phyloP scores from a whole-genome alignment of 2,113 vertebrate genomes.

The Erpornis zantholeuca region DNA sequence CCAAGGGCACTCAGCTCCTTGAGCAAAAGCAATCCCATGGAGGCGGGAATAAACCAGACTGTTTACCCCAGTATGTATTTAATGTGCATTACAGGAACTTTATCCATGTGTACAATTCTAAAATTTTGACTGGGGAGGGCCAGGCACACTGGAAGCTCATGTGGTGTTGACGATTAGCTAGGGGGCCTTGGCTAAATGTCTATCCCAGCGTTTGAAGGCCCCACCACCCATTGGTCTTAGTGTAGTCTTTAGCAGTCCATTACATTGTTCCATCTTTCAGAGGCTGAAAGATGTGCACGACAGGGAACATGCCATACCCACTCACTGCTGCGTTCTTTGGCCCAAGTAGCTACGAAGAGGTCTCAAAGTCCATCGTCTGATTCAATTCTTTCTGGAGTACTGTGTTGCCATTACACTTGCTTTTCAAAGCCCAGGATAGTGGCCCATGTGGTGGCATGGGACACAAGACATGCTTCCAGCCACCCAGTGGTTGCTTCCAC shows the following conservation, averaged over 20 bases:
- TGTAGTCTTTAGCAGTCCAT: background rate
- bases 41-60: background rate
- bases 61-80: background rate
- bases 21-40: background rate
- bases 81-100: accelerated
- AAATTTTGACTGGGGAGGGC: background rate
- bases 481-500: background rate
- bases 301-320: background rate
- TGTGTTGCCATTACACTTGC: background rate
- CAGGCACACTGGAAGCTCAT: background rate
- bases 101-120: background rate
- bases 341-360: background rate
- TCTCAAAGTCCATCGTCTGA: background rate
- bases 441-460: background rate
- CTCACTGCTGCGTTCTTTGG: background rate
- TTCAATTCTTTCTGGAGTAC: background rate
- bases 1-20: background rate
- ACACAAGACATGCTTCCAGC: background rate
- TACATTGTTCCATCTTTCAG: accelerated
- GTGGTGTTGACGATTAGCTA: background rate
- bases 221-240: no score
- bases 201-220: background rate
- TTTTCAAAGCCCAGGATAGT: background rate
- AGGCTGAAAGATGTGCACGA: accelerated
- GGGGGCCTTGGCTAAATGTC: background rate